Evolutionary conservation across 2,888 invertebrate genomes (phyloP), one percentile per base, ranked within the genome.

Genomic region (Trachelus stipa): DNA sequence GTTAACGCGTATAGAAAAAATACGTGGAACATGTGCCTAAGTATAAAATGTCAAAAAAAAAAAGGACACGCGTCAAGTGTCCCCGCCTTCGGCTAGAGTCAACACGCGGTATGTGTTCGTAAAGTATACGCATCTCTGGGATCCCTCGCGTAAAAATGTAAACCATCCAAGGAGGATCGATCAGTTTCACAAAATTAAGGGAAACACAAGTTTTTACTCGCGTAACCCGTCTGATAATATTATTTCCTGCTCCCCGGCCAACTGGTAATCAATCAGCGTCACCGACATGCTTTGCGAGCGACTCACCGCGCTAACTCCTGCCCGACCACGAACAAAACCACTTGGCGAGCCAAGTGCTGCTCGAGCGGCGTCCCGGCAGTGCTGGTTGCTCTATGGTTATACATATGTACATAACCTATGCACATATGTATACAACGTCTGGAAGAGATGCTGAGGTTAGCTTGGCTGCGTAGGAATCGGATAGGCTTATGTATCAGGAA

Each of bases 131-230:
- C 23, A 3, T 56, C 56, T 0, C 2, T 23, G 9, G 23, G 23
- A 23, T 56, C 6, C 56, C 23, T 56, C 2, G 23, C 6, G 15
- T 56, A 9, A 15, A 23, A 9, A 9, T 23, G 23, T 23, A 56
- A 56, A 9, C 9, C 15, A 23, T 23, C 23, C 6, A 23, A 2
- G 23, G 15, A 56, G 56, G 23, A 56, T 56, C 56, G 23, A 56
- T 23, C 6, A 9, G 56, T 56, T 56, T 2, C 74, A 1, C 23
- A 69, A 34, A 84, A 84, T 86, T 85, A 85, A 85, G 82, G 85
- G 37, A 75, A 76, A 77, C 74, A 77, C 73, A 83, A 81, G 83
- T 85, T 86, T 86, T 84, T 82, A 85, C 83, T 84, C 79, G 68
- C 79, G 12, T 9, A 71, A 74, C 74, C 68, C 82, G 83, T 80